phyloP scores from a whole-genome alignment of 2,113 vertebrate species.

The Lichenostomus cassidix region DNA sequence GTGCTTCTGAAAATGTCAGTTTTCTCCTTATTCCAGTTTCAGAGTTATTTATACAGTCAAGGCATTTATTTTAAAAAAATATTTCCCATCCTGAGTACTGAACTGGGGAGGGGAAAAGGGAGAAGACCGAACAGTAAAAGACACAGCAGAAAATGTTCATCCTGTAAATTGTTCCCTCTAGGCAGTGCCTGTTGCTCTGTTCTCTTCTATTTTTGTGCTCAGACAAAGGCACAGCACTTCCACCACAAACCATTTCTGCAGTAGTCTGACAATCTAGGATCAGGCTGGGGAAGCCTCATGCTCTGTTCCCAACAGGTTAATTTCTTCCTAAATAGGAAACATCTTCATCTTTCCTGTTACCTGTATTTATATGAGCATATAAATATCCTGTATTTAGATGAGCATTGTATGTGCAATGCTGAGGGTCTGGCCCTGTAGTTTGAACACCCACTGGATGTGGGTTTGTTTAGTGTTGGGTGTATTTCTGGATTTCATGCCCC shows the following conservation, averaged over 20 bases:
- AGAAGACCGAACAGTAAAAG: neutral
- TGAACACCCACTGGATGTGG: neutral
- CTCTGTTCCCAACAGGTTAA: neutral
- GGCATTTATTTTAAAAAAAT: neutral
- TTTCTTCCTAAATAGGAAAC: neutral
- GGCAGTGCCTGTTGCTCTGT: neutral
- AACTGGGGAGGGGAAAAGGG: fast-evolving
- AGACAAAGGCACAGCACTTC: neutral
- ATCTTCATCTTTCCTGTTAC: neutral
- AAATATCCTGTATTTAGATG: no score
- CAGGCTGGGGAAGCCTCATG: fast-evolving
- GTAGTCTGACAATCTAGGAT: neutral
- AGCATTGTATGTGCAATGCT: neutral
- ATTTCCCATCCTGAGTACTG: neutral
- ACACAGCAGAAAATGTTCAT: neutral
- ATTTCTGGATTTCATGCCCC: neutral
- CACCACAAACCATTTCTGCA: neutral
- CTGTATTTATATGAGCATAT: no score
- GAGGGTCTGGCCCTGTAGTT: neutral
- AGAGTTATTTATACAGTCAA: neutral
- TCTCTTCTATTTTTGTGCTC: neutral
- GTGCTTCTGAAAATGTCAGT: neutral
- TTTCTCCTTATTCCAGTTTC: neutral
- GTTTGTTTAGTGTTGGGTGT: neutral
- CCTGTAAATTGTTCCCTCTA: neutral